phyloP scores from a whole-genome alignment of 2,113 vertebrate species.

The Collichthys lucidus region DNA sequence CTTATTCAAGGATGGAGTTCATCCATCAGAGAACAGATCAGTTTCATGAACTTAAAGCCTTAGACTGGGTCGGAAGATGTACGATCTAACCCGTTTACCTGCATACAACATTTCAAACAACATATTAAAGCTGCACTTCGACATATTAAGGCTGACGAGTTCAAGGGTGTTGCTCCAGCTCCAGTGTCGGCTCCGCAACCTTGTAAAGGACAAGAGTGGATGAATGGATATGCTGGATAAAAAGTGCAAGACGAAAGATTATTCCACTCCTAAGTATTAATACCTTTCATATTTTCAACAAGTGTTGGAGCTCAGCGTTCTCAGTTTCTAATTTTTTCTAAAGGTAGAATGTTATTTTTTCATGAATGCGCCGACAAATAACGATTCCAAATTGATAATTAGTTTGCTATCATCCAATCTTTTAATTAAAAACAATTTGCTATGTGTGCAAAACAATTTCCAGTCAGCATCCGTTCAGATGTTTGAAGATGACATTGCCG shows the following conservation, averaged over 20 bases:
- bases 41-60: conserved; percentile 18
- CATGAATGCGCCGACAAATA: not conserved
- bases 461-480: conserved; percentile 27
- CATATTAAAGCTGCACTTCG: conserved; percentile 7
- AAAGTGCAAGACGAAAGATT: not conserved
- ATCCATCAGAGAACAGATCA: conserved; percentile 15
- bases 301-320: not conserved
- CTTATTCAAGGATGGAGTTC: conserved; percentile 26
- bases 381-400: conserved; percentile 8
- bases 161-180: not conserved
- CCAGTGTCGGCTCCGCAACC: no score
- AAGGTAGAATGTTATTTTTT: conserved; percentile 7
- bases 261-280: not conserved
- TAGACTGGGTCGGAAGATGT: conserved; percentile 4
- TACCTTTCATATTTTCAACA: not conserved
- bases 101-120: not conserved
- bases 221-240: not conserved
- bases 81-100: not conserved
- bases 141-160: not conserved
- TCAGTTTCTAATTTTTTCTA: not conserved
- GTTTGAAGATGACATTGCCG: conserved; percentile 33
- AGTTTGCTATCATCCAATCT: conserved; percentile 23
- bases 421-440: conserved; percentile 58
- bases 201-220: no score
- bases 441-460: conserved; percentile 31